Evolutionary conservation across 2,888 invertebrate genomes (phyloP), one percentile per base, ranked within the genome.

Genomic region (Eupithecia abbreviata): DNA sequence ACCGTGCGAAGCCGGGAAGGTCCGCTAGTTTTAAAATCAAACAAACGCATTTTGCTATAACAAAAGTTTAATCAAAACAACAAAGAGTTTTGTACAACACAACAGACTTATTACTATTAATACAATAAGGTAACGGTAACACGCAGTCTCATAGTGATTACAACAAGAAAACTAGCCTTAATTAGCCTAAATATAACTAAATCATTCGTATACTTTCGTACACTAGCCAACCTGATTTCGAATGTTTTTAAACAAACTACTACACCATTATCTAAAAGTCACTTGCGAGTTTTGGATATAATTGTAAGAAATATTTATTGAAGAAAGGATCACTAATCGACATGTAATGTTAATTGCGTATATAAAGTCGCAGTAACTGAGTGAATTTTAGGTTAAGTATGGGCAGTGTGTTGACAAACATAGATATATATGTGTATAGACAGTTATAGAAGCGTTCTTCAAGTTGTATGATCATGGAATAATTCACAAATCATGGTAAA

Each of bases 31-130:
- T n/a, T 4, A 55, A n/a, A 55, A n/a, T n/a, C 0, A 62, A 62
- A 62, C 30, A 12, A 30, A 62, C 9, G 4, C 58, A 65, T 67
- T n/a, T 67, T 74, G 73, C 72, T n/a, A 73, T 71, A 13, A 78
- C 66, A 84, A 86, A 86, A 84, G 82, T 90, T 90, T 89, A 88
- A 88, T 89, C 30, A 68, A 81, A 84, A 86, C 82, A 84, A 30
- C 30, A 83, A 89, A 88, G 86, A 86, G 83, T 89, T 84, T 93
- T 94, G 93, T 93, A 93, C 93, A 92, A 91, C 87, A 89, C 62
- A 30, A 62, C 62, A 62, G 30, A 62, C 91, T 92, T 92, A 91
- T 78, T 85, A 85, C 87, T 89, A 90, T 74, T 12, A 62, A 58
- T 58, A 62, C 62, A 30, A 84, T 79, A 84, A 79, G 80, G 83